Base-by-base conservation (phyloP, 1,140 invertebrate genomes). In the Scaptomyza pallida region DNA sequence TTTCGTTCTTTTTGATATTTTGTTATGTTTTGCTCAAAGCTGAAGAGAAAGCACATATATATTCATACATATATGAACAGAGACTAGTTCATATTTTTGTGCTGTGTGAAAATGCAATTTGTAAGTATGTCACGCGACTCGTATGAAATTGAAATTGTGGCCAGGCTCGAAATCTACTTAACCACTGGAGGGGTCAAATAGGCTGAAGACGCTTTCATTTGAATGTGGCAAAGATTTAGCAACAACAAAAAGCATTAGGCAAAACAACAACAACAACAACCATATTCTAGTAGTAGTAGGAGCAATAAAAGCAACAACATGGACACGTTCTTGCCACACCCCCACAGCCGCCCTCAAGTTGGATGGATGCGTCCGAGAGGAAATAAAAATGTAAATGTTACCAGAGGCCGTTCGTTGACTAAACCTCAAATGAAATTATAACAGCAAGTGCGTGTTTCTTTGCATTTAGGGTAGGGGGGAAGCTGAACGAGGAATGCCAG, bases 371-470 rank as follows among this genome's bases (percentile, higher is more conserved):
- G 79, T 86, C 81, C 82, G 70, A 56, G 48, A 72, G 82, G 69
- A 86, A 86, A 86, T 86, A 81, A 86, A 86, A 81, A 86, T 86
- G 81, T 86, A 86, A 86, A 85, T 85, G 81, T 81, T 72, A 70
- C 67, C 80, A 68, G 65, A 52, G 73, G 67, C 50, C 60, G 44
- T 72, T 47, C 60, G 44, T 72, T 48, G 63, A 62, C 56, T 30
- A 75, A 75, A 67, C 72, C 69, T 57, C 76, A 80, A 85, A 85
- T 85, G 76, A 85, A 85, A 85, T 85, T 85, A 86, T 86, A 79
- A 70, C 80, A 73, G 50, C 61, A 64, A 70, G 59, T 69, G 59
- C 65, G 59, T 23, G 52, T 48, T 23, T 30, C 26, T 30, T 8
- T 19, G 55, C 8, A 5, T 37, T n/a, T 35, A 12, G 12, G 33